Percentiles rank a stretch among this genome's conserved stretches.
These are phyloP conservation scores for Drosophila rufa DNA, from an alignment of 1,140 invertebrate genomes.

Conservation along the genomic window DNA sequence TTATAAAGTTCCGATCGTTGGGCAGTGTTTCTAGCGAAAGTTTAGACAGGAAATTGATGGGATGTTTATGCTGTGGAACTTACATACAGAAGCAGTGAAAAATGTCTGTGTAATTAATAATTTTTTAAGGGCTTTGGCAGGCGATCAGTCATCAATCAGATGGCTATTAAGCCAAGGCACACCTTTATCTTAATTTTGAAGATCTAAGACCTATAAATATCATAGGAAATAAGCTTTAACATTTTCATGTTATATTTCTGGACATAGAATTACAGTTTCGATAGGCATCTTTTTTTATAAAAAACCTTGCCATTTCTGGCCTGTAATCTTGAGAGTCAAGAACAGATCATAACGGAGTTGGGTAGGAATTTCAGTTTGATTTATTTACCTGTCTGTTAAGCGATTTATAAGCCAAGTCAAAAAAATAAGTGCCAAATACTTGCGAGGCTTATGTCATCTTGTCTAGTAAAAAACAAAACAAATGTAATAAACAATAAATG, in stretches of 20 bases:
- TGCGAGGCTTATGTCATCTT: slow-evolving; percentile 58
- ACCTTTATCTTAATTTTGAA: slow-evolving; percentile 17
- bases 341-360: slow-evolving; percentile 7
- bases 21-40: slow-evolving; percentile 28
- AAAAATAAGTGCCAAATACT: slow-evolving; percentile 49
- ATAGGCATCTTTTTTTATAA: slow-evolving; percentile 10
- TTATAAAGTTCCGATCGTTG: slow-evolving; percentile 38
- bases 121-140: not conserved
- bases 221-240: not conserved
- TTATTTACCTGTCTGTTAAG: slow-evolving; percentile 49
- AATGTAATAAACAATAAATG: too few species aligned
- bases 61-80: slow-evolving; percentile 12
- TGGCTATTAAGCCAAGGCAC: slow-evolving; percentile 14
- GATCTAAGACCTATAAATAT: not conserved
- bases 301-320: slow-evolving; percentile 29
- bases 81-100: slow-evolving; percentile 23
- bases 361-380: slow-evolving; percentile 37
- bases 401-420: slow-evolving; percentile 41
- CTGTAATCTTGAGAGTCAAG: slow-evolving; percentile 8
- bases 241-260: slow-evolving; percentile 14
- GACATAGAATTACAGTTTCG: slow-evolving; percentile 14
- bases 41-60: slow-evolving; percentile 45
- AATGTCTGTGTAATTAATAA: slow-evolving; percentile 7
- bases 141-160: slow-evolving; percentile 25
- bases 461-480: not conserved